Conservation (phyloP, 1,140 invertebrate species). For the Cyrtorhinus lividipennis region DNA sequence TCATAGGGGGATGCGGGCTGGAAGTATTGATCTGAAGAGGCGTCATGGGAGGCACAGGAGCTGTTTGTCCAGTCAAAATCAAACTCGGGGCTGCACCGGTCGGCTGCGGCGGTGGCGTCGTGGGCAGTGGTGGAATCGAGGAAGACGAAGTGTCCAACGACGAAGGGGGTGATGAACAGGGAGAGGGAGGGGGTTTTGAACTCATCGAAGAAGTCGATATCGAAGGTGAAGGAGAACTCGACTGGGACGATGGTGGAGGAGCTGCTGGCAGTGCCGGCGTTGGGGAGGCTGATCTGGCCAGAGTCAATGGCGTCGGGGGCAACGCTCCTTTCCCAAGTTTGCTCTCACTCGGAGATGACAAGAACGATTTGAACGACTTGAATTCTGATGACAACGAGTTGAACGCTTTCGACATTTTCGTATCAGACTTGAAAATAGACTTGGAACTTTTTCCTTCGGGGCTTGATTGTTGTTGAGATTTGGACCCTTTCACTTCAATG, state of each 20-base stretch:
- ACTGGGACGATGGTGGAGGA: neutral
- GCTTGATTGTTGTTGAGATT: neutral
- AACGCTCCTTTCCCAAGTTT: neutral
- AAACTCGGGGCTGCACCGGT: neutral
- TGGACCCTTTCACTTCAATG: neutral
- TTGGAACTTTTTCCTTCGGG: neutral
- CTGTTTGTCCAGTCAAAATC: neutral
- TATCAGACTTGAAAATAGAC: neutral
- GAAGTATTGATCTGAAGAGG: neutral
- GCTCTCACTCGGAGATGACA: neutral
- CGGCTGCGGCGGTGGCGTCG: neutral
- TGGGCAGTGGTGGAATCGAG: neutral
- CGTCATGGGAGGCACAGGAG: neutral
- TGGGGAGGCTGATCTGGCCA: slow-evolving; percentile 32
- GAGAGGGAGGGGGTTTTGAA: neutral
- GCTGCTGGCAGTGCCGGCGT: slow-evolving; percentile 5
- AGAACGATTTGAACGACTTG: neutral
- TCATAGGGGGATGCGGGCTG: neutral
- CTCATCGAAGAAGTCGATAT: neutral
- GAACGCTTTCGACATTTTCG: neutral
- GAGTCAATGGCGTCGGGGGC: slow-evolving; percentile 12
- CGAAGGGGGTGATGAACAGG: neutral
- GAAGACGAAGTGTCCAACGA: slow-evolving; percentile 3
- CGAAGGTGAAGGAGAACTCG: neutral
- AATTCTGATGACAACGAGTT: neutral